Evolutionary conservation across 2,113 vertebrate species (phyloP).

Genomic region (Tauraco erythrolophus): DNA sequence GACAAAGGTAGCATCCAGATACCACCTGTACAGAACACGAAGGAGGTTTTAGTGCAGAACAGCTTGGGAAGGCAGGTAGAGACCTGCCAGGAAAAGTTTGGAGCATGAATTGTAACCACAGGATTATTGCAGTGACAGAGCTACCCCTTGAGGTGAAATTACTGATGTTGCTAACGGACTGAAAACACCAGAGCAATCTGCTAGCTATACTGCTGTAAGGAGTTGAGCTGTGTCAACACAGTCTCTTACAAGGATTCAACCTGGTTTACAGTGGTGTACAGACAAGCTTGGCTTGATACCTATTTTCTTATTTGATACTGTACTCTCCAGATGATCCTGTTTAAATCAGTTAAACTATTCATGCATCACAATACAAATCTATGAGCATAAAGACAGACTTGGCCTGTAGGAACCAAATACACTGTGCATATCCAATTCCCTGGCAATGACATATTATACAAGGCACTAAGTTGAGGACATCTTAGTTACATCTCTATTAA

Average conservation of each 20-base stretch:
- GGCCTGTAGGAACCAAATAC: not conserved
- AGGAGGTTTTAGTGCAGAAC: not conserved
- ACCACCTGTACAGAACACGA: not conserved
- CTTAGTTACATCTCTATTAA: not conserved
- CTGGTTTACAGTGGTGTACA: not conserved
- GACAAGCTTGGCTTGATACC: not conserved
- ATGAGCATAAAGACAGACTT: not conserved
- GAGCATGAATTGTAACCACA: not conserved
- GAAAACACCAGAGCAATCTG: not conserved
- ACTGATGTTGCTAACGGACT: not conserved
- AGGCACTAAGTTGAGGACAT: not conserved
- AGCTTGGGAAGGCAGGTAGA: not conserved
- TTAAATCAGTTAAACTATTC: not conserved
- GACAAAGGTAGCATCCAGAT: not conserved
- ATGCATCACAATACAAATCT: not conserved
- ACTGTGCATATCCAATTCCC: not conserved
- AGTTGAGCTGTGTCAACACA: not conserved
- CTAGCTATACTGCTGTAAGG: fast-evolving
- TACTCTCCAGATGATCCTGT: not conserved
- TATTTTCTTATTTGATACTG: not conserved
- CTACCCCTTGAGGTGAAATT: not conserved
- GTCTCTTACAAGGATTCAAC: not conserved
- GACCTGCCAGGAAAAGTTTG: not conserved
- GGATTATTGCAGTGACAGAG: not conserved
- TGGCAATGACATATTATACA: not conserved